Evolutionary conservation across 2,888 invertebrate species (phyloP).

Genomic region (Pteria penguin): DNA sequence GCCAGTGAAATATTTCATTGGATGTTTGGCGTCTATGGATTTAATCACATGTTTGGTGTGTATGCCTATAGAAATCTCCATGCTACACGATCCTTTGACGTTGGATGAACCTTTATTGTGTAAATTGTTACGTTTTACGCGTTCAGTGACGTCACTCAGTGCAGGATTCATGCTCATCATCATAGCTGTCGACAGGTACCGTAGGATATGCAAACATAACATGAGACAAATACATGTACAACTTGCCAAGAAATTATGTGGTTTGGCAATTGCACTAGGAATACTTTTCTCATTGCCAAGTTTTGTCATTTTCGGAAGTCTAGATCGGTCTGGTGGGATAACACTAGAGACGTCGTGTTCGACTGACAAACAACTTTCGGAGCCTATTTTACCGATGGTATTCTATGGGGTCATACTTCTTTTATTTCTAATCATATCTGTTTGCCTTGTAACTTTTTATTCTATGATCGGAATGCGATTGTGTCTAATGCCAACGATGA

Average conservation of each 20-base stretch:
- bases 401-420: slow-evolving; percentile 28
- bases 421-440: slow-evolving; percentile 30
- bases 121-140: slow-evolving; percentile 28
- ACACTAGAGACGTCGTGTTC: slow-evolving; percentile 36
- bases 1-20: slow-evolving; percentile 42
- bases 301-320: slow-evolving; percentile 30
- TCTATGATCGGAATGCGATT: slow-evolving; percentile 18
- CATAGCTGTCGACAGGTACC: slow-evolving; percentile 35
- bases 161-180: slow-evolving; percentile 33
- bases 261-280: not conserved
- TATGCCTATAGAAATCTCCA: slow-evolving; percentile 41
- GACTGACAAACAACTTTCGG: not conserved
- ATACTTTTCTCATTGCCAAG: slow-evolving; percentile 33
- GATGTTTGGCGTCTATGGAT: slow-evolving; percentile 30
- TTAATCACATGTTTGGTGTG: slow-evolving; percentile 32
- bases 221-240: slow-evolving; percentile 15
- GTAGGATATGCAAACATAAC: slow-evolving; percentile 26
- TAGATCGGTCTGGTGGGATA: not conserved
- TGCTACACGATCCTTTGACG: slow-evolving; percentile 26
- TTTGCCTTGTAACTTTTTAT: slow-evolving; percentile 31
- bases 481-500: slow-evolving; percentile 1
- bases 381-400: slow-evolving; percentile 23
- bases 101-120: slow-evolving; percentile 28
- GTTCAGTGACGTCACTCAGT: slow-evolving; percentile 38
- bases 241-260: slow-evolving; percentile 22